These are phyloP conservation scores for Caradrina kadenii DNA, from an alignment of 2,888 invertebrate species.

Conservation along the genomic window DNA sequence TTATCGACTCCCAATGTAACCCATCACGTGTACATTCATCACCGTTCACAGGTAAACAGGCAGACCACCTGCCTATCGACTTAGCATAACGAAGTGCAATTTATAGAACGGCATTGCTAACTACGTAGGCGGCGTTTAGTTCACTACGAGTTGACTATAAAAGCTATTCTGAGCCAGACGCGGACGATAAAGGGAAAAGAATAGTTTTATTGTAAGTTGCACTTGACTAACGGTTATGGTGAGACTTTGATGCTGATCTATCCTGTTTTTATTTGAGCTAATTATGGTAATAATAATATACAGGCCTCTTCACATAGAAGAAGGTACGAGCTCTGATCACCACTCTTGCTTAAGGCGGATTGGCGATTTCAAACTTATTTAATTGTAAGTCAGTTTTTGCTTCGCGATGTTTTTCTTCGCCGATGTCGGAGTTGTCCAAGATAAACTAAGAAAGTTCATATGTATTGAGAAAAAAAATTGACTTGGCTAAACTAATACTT, in stretches of 20 bases:
- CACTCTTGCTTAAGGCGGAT: no score
- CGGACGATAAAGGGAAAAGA: conserved; percentile 49
- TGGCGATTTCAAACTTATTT: no score
- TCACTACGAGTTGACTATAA: conserved; percentile 56
- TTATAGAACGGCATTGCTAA: conserved; percentile 77
- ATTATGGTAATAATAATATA: no score
- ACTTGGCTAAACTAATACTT: no score
- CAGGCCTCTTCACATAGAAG: no score
- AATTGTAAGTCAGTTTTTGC: no score
- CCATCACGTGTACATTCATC: conserved; percentile 61
- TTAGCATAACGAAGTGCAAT: conserved; percentile 86
- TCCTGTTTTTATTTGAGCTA: no score
- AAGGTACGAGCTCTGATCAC: no score
- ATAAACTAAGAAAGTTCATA: no score
- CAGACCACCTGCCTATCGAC: conserved; percentile 83
- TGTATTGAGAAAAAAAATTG: no score
- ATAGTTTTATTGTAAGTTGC: conserved; percentile 52
- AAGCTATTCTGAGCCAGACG: conserved; percentile 46
- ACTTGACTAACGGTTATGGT: conserved; percentile 50
- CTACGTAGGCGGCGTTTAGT: conserved; percentile 66
- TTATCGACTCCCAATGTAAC: conserved; percentile 21
- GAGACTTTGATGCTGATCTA: conserved; percentile 5
- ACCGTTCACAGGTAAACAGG: conserved; percentile 65
- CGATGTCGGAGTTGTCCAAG: no score
- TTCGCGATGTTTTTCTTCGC: no score